Conservation (phyloP, 2,113 vertebrate species). For the Festucalex cinctus region DNA sequence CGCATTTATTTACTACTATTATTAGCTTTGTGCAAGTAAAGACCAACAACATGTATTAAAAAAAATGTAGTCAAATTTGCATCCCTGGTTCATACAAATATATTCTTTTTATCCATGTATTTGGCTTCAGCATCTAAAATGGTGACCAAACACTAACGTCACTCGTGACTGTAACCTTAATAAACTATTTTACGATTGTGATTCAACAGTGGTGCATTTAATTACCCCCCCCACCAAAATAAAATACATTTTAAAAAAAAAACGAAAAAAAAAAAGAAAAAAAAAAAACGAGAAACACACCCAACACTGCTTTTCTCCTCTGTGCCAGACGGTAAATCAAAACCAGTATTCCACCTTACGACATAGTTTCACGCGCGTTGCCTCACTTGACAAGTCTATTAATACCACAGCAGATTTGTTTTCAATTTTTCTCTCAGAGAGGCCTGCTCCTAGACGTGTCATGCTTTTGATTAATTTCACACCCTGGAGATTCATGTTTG, state of each 20-base stretch:
- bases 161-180: slow-evolving; percentile 25
- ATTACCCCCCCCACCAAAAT: not conserved
- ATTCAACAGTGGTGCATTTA: slow-evolving; percentile 5
- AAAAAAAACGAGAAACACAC: not conserved
- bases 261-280: not conserved
- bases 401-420: slow-evolving; percentile 1
- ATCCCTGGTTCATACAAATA: not conserved
- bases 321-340: slow-evolving; percentile 5
- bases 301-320: not conserved
- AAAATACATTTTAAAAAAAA: too few species aligned
- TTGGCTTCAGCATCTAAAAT: slow-evolving; percentile 40
- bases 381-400: slow-evolving; percentile 3
- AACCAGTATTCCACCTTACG: not conserved
- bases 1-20: too few species aligned
- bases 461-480: not conserved
- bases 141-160: slow-evolving; percentile 60
- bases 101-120: not conserved
- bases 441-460: not conserved
- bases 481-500: not conserved
- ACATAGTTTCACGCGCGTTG: not conserved
- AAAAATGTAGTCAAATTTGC: not conserved
- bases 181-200: slow-evolving; percentile 5
- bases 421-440: not conserved
- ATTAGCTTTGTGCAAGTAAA: not conserved
- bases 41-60: not conserved